Base-by-base conservation (phyloP, 2,797 vertebrate genomes). In the Lithobates pipiens region DNA sequence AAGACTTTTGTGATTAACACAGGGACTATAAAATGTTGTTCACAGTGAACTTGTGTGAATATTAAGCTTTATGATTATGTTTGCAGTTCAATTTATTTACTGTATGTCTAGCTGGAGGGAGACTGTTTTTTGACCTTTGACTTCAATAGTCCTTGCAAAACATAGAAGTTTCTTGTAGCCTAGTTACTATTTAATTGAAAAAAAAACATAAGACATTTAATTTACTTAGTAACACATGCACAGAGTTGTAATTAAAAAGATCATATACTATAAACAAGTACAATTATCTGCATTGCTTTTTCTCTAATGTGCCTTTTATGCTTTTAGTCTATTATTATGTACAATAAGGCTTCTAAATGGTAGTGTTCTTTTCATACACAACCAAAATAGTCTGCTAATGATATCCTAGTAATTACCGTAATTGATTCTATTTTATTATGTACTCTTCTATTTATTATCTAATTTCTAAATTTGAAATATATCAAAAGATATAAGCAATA, bases 1-100 rank as follows among this genome's bases (percentile, higher is more conserved):
- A 76, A 88, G 89, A 91, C 89, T 88, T 76, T 75, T 88, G 71
- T 89, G 86, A 90, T 90, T 90, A 91, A 89, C 61, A 88, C 74
- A 89, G 77, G 23, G 88, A 50, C 81, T 86, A 80, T 92, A 89
- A 93, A 88, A 91, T 71, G 8, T 90, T 86, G 91, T 89, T 85
- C 73, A 79, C 18, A 78, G 85, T 89, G 76, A 88, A 89, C 79
- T 82, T 89, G 29, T 88, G 85, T 68, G 90, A n/a, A 15, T 88
- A 90, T 90, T 85, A 88, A 67, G 89, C 25, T 88, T n/a, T 13
- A 83, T 50, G 84, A 89, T 82, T 91, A 25, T 73, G 89, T 67
- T 78, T 29, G 77, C n/a, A 89, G 50, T 89, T 90, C 91, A 65
- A 18, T 80, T 88, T 88, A 80, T 82, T 89, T 83, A 89, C 68